Percentiles rank a stretch among this genome's conserved stretches.
Conservation (phyloP, 2,888 invertebrate genomes). For the Resseliella maxima region DNA sequence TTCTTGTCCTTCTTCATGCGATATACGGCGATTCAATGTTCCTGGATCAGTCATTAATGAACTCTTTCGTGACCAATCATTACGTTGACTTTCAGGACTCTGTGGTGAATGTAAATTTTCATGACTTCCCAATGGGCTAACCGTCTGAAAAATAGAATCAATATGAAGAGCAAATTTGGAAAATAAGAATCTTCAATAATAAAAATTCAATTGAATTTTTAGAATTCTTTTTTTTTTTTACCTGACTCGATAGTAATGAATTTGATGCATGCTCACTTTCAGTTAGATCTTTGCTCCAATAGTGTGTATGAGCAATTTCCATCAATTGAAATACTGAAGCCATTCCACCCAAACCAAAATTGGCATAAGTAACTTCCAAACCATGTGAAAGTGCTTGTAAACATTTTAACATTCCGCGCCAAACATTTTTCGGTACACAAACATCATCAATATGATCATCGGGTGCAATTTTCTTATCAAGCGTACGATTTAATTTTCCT, state of each 20-base stretch:
- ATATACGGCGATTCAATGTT: constrained; percentile 70
- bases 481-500: constrained; percentile 92
- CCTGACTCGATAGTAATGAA: constrained; percentile 66
- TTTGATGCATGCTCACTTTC: constrained; percentile 69
- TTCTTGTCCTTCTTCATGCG: constrained; percentile 73
- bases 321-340: constrained; percentile 96
- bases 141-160: constrained; percentile 66
- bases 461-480: constrained; percentile 91
- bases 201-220: not conserved
- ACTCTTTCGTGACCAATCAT: constrained; percentile 68
- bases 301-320: constrained; percentile 99
- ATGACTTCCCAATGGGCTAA: constrained; percentile 76
- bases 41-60: constrained; percentile 64
- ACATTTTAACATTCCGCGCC: constrained; percentile 97
- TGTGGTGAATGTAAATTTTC: constrained; percentile 76
- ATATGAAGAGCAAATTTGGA: not conserved
- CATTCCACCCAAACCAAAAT: constrained; percentile 96
- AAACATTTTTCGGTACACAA: constrained; percentile 90
- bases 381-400: constrained; percentile 90
- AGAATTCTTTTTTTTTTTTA: constrained; percentile 57
- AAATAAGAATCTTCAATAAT: not conserved
- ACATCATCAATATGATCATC: constrained; percentile 98
- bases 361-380: constrained; percentile 89
- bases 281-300: constrained; percentile 88
- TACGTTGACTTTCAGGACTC: constrained; percentile 73